phyloP scores from a whole-genome alignment of 2,797 vertebrate species.

The Parauchenoglanis ngamensis region DNA sequence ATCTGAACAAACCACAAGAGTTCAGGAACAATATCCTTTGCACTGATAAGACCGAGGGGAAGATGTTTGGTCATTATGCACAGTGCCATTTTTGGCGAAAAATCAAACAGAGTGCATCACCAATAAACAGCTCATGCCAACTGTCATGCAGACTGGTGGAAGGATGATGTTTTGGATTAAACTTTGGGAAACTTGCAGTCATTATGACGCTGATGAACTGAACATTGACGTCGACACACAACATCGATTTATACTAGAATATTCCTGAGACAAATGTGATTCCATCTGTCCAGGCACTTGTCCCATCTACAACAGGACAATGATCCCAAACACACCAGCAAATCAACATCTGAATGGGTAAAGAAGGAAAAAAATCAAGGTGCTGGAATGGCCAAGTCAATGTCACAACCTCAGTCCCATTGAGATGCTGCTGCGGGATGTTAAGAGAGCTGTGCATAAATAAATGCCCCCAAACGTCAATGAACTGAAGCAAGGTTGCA shows the following conservation, averaged over 20 bases:
- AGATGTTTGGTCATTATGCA: neutral
- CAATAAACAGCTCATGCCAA: neutral
- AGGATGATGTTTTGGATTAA: neutral
- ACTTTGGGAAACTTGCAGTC: neutral
- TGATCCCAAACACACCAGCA: neutral
- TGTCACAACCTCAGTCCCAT: neutral
- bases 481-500: neutral
- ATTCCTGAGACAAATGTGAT: neutral
- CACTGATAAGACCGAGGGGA: neutral
- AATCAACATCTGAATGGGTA: neutral
- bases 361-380: neutral
- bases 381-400: neutral
- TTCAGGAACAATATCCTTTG: neutral
- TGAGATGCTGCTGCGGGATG: neutral
- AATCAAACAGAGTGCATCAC: neutral
- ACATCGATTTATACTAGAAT: neutral
- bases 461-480: neutral
- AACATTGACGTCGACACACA: no score
- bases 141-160: neutral
- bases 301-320: neutral
- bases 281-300: neutral
- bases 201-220: neutral
- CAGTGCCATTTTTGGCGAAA: neutral
- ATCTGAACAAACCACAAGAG: no score
- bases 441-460: neutral